Evolutionary conservation across 2,888 invertebrate species (phyloP), one percentile per base, ranked within the genome.

Genomic region (Zelleria hepariella): DNA sequence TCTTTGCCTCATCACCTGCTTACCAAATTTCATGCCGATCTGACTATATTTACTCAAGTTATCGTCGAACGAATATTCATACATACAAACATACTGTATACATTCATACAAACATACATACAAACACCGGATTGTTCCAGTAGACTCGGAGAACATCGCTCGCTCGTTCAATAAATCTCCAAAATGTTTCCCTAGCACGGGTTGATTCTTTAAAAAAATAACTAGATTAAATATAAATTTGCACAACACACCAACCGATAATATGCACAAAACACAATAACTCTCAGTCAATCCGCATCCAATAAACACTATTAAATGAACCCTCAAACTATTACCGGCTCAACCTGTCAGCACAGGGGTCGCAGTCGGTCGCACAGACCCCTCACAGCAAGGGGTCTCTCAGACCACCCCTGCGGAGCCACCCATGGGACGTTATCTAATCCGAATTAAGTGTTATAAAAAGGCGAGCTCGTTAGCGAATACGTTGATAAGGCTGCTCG

Each of bases 351-450:
- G 60, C 68, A 61, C 72, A 57, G 68, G 49, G 67, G 77, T 77
- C 75, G 62, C 71, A 68, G 57, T 68, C 27, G 67, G 77, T 77
- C 75, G 62, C 71, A 68, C 66, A 2, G 25, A 71, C 79, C 76
- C 51, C 47, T 48, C n/a, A n/a, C 18, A 18, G 20, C 7, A 54
- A 42, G 53, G 57, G 57, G 52, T 32, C 55, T 25, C 18, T 26
- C 24, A 52, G 42, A 61, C 54, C 59, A 59, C 64, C 58, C 62
- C 48, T 42, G 15, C 32, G 52, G 66, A 80, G 74, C 86, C 86
- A 86, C 87, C 87, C 86, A 75, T 75, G 86, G 86, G 85, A 86
- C 78, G 78, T 73, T 80, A 84, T 82, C 79, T 83, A 81, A 82
- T 78, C 82, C 79, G 80, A 82, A 81, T 83, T 82, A 85, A 82